Base-by-base conservation (phyloP, 2,888 invertebrate genomes). In the Drosophila merina region DNA sequence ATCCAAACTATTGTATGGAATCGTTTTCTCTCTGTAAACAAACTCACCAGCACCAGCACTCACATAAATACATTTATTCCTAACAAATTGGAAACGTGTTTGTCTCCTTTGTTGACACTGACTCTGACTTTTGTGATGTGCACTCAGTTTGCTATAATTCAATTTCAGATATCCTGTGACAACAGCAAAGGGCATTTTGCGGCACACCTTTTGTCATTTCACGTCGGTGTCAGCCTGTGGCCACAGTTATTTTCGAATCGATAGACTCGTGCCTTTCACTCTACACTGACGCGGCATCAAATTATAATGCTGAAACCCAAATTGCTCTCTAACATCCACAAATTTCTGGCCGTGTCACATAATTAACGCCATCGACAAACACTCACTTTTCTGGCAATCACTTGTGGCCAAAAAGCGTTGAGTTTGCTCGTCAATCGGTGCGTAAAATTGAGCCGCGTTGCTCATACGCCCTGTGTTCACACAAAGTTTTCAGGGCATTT, bases 71-170 rank as follows among this genome's bases (percentile, higher is more conserved):
- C 44, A 68, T 54, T 57, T 40, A 66, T 51, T 58, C 48, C 31
- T 10, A 73, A 72, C 79, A 76, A 82, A 76, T 86, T 76, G 79
- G 85, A 72, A 72, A 72, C 75, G 84, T 83, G 72, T 72, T 62
- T 71, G 67, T 20, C 49, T 40, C 38, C n/a, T 51, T 40, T 50
- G 55, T 58, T 50, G 74, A 51, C 69, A 70, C 44, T 52, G 74
- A 55, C 67, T 70, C 20, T 68, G 79, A 78, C 74, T 74, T 74
- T 57, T 76, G 51, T 42, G 72, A 57, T 68, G 86, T 44, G 76
- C 56, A 76, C 75, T 75, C 71, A 52, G 51, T 68, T 67, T 56
- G 79, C 63, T 60, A 73, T 87, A 85, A 82, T 82, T 82, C 87
- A 86, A 86, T 85, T 86, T 71, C 45, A 49, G 71, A 58, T 60